Percentiles rank a stretch among this genome's conserved stretches.
Conservation (phyloP, 2,797 vertebrate genomes). For the Nyctalus aviator region DNA sequence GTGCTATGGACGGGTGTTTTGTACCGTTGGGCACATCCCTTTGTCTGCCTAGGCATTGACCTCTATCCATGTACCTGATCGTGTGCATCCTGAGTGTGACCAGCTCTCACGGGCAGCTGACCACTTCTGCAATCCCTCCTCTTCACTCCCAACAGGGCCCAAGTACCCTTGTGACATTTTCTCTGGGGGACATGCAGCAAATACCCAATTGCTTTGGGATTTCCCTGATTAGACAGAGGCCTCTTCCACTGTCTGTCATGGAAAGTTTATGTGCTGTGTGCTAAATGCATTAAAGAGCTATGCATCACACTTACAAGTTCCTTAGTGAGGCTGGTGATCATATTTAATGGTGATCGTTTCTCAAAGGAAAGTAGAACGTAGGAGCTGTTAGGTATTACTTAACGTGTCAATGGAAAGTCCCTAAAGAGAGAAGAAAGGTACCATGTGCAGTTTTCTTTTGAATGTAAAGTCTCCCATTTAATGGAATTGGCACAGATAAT, state of each 20-base stretch:
- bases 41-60: background rate
- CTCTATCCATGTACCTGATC: background rate
- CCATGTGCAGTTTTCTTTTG: background rate
- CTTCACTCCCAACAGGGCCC: background rate
- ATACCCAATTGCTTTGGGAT: background rate
- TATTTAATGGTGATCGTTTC: conserved; percentile 40
- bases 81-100: background rate
- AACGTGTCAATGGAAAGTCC: background rate
- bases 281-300: background rate
- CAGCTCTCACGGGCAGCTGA: background rate
- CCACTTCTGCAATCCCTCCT: background rate
- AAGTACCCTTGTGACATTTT: background rate
- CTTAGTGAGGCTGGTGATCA: conserved; percentile 37
- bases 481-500: background rate
- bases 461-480: background rate
- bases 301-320: background rate
- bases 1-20: background rate
- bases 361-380: conserved; percentile 22
- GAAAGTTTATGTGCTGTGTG: background rate
- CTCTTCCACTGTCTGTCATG: background rate
- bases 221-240: background rate
- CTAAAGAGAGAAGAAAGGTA: conserved; percentile 17
- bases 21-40: background rate
- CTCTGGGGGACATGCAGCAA: background rate
- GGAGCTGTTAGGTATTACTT: conserved; percentile 26